phyloP scores from a whole-genome alignment of 2,888 invertebrate species.

The Apodemia hepburni region DNA sequence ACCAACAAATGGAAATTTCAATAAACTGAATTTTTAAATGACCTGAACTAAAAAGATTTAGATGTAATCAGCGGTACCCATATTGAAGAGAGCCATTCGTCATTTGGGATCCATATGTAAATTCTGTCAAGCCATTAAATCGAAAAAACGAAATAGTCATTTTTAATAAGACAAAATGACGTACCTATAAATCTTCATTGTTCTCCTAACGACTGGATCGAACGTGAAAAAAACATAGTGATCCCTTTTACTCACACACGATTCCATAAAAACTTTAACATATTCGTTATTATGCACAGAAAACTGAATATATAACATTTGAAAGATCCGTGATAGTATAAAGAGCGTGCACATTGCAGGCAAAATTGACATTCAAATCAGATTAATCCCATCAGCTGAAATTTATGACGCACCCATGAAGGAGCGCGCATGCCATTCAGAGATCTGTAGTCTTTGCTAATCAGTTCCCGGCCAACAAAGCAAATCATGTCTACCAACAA shows the following conservation, averaged over 20 bases:
- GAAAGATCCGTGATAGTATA: conserved; percentile 61
- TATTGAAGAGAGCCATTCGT: conserved; percentile 26
- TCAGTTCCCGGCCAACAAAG: conserved; percentile 58
- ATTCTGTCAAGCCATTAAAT: conserved; percentile 29
- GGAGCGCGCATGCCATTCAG: conserved; percentile 58
- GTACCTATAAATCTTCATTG: conserved; percentile 57
- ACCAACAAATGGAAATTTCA: not conserved
- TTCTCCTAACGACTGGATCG: conserved; percentile 55
- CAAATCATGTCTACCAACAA: conserved; percentile 38
- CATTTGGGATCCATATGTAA: conserved; percentile 28
- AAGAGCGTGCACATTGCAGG: conserved; percentile 65
- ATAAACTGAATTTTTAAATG: not conserved
- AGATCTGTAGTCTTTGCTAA: conserved; percentile 63
- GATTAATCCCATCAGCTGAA: conserved; percentile 80
- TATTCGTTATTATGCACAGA: conserved; percentile 56
- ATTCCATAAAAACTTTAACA: conserved; percentile 40
- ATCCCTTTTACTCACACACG: conserved; percentile 43
- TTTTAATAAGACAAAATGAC: conserved; percentile 61
- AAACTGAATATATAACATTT: conserved; percentile 42
- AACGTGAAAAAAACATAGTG: conserved; percentile 32
- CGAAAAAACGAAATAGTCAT: conserved; percentile 48
- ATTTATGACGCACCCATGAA: conserved; percentile 78
- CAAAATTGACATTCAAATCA: conserved; percentile 79
- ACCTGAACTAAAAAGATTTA: conserved; percentile 1
- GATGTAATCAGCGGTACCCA: conserved; percentile 24